Base-by-base conservation (phyloP, 1,140 invertebrate species). In the Antheraea pernyi region DNA sequence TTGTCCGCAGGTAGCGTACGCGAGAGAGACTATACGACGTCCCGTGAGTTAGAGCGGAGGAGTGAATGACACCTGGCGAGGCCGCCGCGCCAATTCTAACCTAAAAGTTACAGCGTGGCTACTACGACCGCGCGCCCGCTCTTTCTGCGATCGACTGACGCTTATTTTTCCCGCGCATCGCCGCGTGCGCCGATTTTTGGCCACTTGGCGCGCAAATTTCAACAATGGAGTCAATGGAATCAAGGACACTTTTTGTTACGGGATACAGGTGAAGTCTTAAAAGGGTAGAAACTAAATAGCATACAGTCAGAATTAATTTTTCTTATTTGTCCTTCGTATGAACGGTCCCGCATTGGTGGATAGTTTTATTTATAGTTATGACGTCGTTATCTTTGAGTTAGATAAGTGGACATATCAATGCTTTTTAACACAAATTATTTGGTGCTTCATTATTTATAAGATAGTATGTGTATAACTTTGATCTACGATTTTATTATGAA, bases 241-340 rank as follows among this genome's bases (percentile, higher is more conserved):
- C 89, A 92, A 92, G 89, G 89, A 89, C 89, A 86, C 82, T 85
- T 89, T 91, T 89, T 91, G 76, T 86, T 67, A 79, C 79, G 76
- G 81, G 79, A 88, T 81, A 91, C 88, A 90, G 86, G 89, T 89
- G 86, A 76, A 85, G 74, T 83, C 74, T 76, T 71, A 72, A 82
- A 81, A 83, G 83, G 82, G 85, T 81, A 77, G 67, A 72, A 70
- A 73, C 69, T 69, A 73, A 73, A 65, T 42, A 65, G 42, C 39
- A 65, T 48, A 63, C 66, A 42, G 62, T 65, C 60, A 10, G 60
- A 22, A 61, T 10, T 13, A 30, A 9, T 61, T 22, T 10, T 22
- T 61, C 13, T 61, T 30, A 61, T 61, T 61, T 61, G 22, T 22
- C 30, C 19, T 67, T 53, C 39, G 46, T 53, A 53, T 58, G 69